These are phyloP conservation scores for Drosophila subobscura DNA, from an alignment of 1,140 invertebrate species.

Conservation along the genomic window DNA sequence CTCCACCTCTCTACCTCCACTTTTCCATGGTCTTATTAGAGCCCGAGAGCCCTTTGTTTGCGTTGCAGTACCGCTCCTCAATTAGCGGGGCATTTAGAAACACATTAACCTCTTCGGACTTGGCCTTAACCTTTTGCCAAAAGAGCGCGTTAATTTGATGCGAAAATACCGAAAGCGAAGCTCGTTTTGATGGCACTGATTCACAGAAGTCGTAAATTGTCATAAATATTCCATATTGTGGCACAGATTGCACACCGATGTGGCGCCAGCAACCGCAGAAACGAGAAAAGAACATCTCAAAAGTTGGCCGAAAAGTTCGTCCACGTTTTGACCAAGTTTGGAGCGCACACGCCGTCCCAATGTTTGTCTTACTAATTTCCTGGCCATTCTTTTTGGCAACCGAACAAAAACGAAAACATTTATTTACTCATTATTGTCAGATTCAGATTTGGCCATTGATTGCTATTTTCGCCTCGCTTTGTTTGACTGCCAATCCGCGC, in stretches of 20 bases:
- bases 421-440: conserved; percentile 10
- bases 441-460: conserved; percentile 11
- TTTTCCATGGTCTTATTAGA: background rate
- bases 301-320: background rate
- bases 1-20: background rate
- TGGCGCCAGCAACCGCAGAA: conserved; percentile 15
- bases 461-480: conserved; percentile 31
- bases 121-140: conserved; percentile 66
- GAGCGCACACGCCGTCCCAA: conserved; percentile 26
- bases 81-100: conserved; percentile 75
- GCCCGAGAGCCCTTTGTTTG: conserved; percentile 29
- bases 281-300: conserved; percentile 4
- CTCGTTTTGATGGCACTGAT: conserved; percentile 45
- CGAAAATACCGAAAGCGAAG: conserved; percentile 55
- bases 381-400: conserved; percentile 21
- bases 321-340: conserved; percentile 45
- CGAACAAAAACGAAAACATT: conserved; percentile 19
- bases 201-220: conserved; percentile 67
- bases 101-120: conserved; percentile 70
- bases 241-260: conserved; percentile 23
- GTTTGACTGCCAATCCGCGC: conserved; percentile 24
- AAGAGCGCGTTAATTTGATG: conserved; percentile 60
- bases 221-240: conserved; percentile 43
- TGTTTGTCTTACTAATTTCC: conserved; percentile 30
- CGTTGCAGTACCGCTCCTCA: conserved; percentile 37